Evolutionary conservation across 2,888 invertebrate species (phyloP).

Genomic region (Slavum lentiscoides): DNA sequence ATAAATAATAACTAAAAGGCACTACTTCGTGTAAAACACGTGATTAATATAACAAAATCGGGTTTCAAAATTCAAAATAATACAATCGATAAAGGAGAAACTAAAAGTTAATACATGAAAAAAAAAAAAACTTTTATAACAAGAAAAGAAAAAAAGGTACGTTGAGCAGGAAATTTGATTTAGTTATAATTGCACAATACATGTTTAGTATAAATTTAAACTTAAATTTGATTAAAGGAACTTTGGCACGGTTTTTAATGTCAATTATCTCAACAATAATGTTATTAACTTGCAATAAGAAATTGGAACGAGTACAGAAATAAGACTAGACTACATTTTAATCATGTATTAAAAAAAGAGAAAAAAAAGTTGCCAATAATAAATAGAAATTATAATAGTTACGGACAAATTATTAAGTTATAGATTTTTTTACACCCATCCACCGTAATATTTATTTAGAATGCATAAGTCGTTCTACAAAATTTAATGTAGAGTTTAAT

Average conservation of each 20-base stretch:
- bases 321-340: slow-evolving; percentile 47
- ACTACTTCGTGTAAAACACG: slow-evolving; percentile 47
- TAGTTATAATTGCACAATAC: slow-evolving; percentile 49
- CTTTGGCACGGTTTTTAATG: slow-evolving; percentile 50
- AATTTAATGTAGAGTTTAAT: slow-evolving; percentile 33
- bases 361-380: slow-evolving; percentile 31
- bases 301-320: slow-evolving; percentile 20
- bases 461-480: slow-evolving; percentile 40
- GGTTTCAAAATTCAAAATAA: slow-evolving; percentile 39
- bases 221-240: slow-evolving; percentile 51
- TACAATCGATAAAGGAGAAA: slow-evolving; percentile 35
- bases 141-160: background rate
- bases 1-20: slow-evolving; percentile 51
- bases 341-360: slow-evolving; percentile 26
- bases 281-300: slow-evolving; percentile 25
- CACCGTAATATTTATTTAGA: slow-evolving; percentile 39
- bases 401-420: slow-evolving; percentile 35
- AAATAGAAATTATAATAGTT: background rate
- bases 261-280: slow-evolving; percentile 32
- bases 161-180: slow-evolving; percentile 49
- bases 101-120: slow-evolving; percentile 29
- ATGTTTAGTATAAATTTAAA: slow-evolving; percentile 38
- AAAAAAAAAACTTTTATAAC: slow-evolving; percentile 11
- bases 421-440: slow-evolving; percentile 39
- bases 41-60: slow-evolving; percentile 44